Conservation (phyloP, 2,797 vertebrate genomes). For the Aselliscus stoliczkanus region DNA sequence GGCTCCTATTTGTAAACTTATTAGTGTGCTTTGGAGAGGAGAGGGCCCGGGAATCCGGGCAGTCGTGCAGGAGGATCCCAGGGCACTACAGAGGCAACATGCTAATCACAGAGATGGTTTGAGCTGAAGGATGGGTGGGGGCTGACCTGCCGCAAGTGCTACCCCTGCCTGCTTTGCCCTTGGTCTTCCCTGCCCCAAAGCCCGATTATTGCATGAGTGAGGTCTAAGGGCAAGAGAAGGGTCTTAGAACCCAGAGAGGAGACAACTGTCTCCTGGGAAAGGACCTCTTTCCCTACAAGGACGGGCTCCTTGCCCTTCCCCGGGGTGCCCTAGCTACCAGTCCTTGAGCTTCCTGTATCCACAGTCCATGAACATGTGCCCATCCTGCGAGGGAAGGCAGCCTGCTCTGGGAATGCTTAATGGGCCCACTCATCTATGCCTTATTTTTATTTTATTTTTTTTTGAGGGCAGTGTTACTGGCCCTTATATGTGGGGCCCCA, state of each 20-base stretch:
- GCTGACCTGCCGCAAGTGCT: neutral
- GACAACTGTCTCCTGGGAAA: neutral
- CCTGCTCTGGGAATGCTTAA: neutral
- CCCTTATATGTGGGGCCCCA: too few relatives aligned
- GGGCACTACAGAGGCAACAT: neutral
- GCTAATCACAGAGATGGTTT: neutral
- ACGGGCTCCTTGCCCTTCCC: neutral
- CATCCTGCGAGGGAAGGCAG: neutral
- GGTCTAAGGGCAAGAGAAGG: neutral
- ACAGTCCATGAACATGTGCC: neutral
- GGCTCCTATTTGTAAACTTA: constrained; percentile 33
- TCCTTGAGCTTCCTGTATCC: neutral
- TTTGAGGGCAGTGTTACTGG: too few relatives aligned
- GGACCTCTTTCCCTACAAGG: accelerated
- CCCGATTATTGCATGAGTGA: neutral
- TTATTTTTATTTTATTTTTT: too few relatives aligned
- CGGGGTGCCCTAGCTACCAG: neutral
- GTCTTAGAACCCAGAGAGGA: neutral
- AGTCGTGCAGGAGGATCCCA: neutral
- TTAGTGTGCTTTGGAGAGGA: neutral
- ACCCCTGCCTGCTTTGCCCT: neutral
- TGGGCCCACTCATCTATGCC: neutral
- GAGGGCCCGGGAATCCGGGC: constrained; percentile 9
- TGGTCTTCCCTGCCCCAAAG: neutral
- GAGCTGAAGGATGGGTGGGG: accelerated